Conservation (phyloP, 2,113 vertebrate genomes). For the Arvicanthis niloticus region DNA sequence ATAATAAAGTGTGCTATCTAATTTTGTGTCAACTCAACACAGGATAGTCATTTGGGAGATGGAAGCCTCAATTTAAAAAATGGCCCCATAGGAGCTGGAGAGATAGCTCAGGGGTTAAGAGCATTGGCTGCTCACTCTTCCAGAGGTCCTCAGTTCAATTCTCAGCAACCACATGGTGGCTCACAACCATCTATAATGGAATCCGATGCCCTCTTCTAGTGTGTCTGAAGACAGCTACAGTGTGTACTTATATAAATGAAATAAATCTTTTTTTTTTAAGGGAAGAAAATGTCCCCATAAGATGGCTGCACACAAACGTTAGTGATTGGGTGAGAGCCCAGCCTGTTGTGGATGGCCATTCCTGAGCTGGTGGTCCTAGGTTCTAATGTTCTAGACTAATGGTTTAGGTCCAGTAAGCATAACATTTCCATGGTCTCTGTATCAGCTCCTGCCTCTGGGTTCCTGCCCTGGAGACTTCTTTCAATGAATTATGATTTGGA, state of each 20-base stretch:
- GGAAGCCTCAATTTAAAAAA: background rate
- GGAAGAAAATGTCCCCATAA: background rate
- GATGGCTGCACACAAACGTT: background rate
- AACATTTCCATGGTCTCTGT: background rate
- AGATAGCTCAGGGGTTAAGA: no score
- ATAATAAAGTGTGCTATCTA: background rate
- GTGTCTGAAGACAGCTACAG: no score
- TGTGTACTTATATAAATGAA: no score
- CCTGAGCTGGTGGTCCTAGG: background rate
- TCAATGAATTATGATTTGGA: background rate
- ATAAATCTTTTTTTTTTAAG: no score
- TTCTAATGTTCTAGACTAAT: background rate
- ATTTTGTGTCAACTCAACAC: background rate
- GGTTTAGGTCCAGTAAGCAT: background rate
- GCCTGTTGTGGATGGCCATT: background rate
- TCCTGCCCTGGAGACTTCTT: background rate
- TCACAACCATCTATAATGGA: no score
- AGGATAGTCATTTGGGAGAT: background rate
- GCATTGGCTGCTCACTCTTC: no score
- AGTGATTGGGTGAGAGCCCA: background rate
- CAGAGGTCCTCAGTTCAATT: no score
- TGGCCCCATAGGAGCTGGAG: background rate
- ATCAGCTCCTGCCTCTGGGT: background rate
- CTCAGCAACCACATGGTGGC: no score
- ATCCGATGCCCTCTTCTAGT: no score